Conservation (phyloP, 2,888 invertebrate species). For the Drosophila nr. fundita region DNA sequence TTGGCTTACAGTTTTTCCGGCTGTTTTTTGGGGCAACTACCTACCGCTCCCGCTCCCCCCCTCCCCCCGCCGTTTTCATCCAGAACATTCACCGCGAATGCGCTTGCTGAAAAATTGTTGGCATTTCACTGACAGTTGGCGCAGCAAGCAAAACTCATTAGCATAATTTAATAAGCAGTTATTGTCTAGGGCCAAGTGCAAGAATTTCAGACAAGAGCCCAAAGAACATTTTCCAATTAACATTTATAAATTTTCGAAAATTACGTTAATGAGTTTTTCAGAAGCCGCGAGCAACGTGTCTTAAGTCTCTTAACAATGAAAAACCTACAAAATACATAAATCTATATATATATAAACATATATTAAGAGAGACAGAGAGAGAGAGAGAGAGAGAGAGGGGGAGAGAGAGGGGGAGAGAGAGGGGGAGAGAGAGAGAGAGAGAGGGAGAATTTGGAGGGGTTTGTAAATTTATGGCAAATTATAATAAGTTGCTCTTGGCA, state of each 20-base stretch:
- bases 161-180: slow-evolving; percentile 81
- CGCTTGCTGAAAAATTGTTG: slow-evolving; percentile 32
- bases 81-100: not conserved
- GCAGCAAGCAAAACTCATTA: slow-evolving; percentile 70
- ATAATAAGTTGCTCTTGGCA: slow-evolving; percentile 72
- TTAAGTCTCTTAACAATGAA: slow-evolving; percentile 45
- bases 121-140: slow-evolving; percentile 65
- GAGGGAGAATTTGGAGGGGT: not conserved
- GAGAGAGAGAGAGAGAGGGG: not conserved
- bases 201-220: slow-evolving; percentile 27
- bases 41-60: too few relatives aligned
- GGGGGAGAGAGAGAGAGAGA: not conserved
- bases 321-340: slow-evolving; percentile 41
- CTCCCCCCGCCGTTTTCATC: not conserved
- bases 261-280: slow-evolving; percentile 78
- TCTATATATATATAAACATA: slow-evolving; percentile 17
- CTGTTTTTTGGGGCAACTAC: not conserved
- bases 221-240: slow-evolving; percentile 74
- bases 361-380: not conserved
- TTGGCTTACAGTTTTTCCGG: slow-evolving; percentile 37
- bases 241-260: slow-evolving; percentile 78
- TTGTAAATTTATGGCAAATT: slow-evolving; percentile 71
- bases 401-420: not conserved
- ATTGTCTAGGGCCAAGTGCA: slow-evolving; percentile 55
- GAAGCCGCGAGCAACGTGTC: slow-evolving; percentile 55